Percentiles rank a stretch among this genome's conserved stretches.
phyloP scores from a whole-genome alignment of 1,140 invertebrate species.

The Apis florea region DNA sequence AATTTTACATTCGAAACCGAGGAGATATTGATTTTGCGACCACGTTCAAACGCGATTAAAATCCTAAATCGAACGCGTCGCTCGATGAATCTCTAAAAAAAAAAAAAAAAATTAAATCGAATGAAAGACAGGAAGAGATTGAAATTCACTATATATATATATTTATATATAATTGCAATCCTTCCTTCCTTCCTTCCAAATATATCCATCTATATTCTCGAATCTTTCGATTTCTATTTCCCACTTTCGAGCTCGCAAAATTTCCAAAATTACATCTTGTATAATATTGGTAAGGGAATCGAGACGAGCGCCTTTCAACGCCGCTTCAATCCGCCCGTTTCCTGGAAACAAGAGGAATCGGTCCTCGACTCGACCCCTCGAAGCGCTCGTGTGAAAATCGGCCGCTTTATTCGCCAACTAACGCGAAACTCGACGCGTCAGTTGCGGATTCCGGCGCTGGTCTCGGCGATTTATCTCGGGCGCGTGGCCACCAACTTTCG shows the following conservation, averaged over 20 bases:
- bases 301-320: too few species aligned
- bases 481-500: conserved; percentile 36
- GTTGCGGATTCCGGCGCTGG: conserved; percentile 48
- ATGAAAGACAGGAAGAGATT: too few species aligned
- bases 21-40: neutral
- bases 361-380: neutral
- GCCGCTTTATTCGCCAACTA: conserved; percentile 16
- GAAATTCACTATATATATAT: too few species aligned
- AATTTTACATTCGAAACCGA: neutral
- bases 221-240: too few species aligned
- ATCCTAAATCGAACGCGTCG: neutral
- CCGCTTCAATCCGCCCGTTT: neutral
- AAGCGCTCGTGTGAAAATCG: conserved; percentile 24
- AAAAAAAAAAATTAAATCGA: too few species aligned
- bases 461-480: conserved; percentile 48
- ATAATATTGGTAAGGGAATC: too few species aligned
- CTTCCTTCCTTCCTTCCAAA: too few species aligned
- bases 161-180: too few species aligned
- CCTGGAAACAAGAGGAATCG: conserved; percentile 6
- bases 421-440: conserved; percentile 35
- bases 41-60: neutral
- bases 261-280: too few species aligned
- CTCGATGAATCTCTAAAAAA: neutral
- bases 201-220: too few species aligned
- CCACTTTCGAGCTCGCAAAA: too few species aligned